These are phyloP conservation scores for Radopholus similis DNA, from an alignment of 1,140 invertebrate species.

Conservation along the genomic window DNA sequence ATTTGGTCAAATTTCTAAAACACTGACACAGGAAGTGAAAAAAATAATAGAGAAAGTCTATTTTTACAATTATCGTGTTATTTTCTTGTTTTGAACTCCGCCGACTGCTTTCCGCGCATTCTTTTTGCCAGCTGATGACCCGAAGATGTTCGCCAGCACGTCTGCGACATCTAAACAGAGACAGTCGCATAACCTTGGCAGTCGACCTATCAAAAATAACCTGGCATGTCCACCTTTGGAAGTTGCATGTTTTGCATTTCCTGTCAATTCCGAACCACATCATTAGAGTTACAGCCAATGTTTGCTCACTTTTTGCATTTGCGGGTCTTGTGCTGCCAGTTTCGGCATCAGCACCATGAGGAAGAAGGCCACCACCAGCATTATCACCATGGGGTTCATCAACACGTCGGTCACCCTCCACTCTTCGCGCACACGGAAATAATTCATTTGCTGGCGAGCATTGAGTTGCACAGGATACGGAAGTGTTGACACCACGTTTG, in stretches of 20 bases:
- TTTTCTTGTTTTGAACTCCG: background rate
- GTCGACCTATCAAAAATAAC: background rate
- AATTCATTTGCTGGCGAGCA: constrained; percentile 55
- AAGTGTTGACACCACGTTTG: constrained; percentile 46
- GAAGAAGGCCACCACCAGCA: constrained; percentile 62
- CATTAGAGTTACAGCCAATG: constrained; percentile 8
- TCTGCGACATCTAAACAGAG: constrained; percentile 36
- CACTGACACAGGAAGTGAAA: no score
- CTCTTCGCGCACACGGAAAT: constrained; percentile 58
- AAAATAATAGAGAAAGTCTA: no score
- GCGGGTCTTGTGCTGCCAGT: constrained; percentile 63
- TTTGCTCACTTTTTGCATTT: constrained; percentile 60
- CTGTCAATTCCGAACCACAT: constrained; percentile 5
- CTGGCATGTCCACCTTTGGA: constrained; percentile 45
- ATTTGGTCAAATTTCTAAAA: no score
- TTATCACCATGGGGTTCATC: constrained; percentile 62
- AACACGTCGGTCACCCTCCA: constrained; percentile 58
- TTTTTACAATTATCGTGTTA: no score
- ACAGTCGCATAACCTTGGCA: background rate
- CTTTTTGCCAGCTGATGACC: constrained; percentile 1
- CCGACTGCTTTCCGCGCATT: background rate
- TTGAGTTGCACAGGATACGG: constrained; percentile 50
- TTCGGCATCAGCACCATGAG: constrained; percentile 64
- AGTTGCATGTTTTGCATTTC: constrained; percentile 48
- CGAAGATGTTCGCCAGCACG: constrained; percentile 30